Evolutionary conservation across 1,140 invertebrate genomes (phyloP).

Genomic region (Ostrea edulis): DNA sequence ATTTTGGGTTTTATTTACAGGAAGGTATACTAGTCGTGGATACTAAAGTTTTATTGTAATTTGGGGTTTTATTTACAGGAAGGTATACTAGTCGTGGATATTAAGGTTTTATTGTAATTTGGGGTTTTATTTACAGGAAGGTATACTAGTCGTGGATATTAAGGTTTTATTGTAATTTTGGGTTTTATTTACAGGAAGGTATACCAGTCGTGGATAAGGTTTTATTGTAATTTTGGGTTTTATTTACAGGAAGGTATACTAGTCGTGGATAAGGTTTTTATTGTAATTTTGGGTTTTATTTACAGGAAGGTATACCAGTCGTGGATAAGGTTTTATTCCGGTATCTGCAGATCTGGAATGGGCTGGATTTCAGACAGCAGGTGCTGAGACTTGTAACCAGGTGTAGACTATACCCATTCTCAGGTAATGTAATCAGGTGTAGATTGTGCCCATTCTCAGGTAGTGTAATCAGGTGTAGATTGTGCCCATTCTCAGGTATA

Average conservation of each 20-base stretch:
- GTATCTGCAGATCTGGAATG: slow-evolving; percentile 63
- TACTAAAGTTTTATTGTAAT: slow-evolving; percentile 60
- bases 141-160: slow-evolving; percentile 63
- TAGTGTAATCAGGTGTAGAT: too few relatives aligned
- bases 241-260: slow-evolving; percentile 64
- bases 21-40: slow-evolving; percentile 65
- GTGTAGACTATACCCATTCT: slow-evolving; percentile 58
- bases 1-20: slow-evolving; percentile 54
- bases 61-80: slow-evolving; percentile 59
- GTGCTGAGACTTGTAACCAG: slow-evolving; percentile 59
- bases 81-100: slow-evolving; percentile 64
- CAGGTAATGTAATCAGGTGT: slow-evolving; percentile 43
- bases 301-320: slow-evolving; percentile 66
- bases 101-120: slow-evolving; percentile 58
- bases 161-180: slow-evolving; percentile 59
- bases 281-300: background rate
- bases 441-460: too few relatives aligned
- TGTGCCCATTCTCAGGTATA: too few relatives aligned
- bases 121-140: slow-evolving; percentile 60
- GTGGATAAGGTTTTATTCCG: slow-evolving; percentile 59
- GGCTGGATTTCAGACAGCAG: slow-evolving; percentile 57
- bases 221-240: too few relatives aligned
- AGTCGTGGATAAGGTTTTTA: slow-evolving; percentile 61
- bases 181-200: slow-evolving; percentile 60
- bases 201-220: slow-evolving; percentile 63